Evolutionary conservation across 2,888 invertebrate species (phyloP), one percentile per base, ranked within the genome.

Genomic region (Acanthopleura granulata): DNA sequence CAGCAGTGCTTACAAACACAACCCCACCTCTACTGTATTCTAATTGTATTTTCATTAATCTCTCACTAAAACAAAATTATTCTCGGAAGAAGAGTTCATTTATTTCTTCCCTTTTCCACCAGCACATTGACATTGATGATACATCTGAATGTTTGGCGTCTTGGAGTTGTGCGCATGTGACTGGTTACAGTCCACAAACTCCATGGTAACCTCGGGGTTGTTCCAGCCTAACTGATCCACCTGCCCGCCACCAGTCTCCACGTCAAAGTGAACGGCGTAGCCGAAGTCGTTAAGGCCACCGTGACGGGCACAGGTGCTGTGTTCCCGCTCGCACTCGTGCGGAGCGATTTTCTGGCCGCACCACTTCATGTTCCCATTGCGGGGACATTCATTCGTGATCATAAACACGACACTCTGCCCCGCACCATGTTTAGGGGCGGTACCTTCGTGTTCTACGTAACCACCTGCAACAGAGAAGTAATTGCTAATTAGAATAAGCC

Each of bases 351-450:
- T 50, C 49, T 85, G 85, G 11, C 78, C 82, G 69, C 86, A 85
- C 85, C 86, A 85, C 15, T 80, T 75, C 22, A 79, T 74, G 72
- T 86, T 86, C 0, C 74, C 81, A 11, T 72, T 77, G 25, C 79
- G 79, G 0, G 85, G 84, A 76, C 85, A 86, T 25, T 83, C 73
- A 73, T 86, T 85, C n/a, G 84, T 85, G 11, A 85, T 76, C 85
- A 84, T 84, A 77, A 86, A 85, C 16, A 80, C 78, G 16, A 77
- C 62, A 25, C 79, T 74, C 25, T 62, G 72, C 0, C 77, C 79
- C n/a, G 75, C 77, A 57, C 57, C 57, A 25, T 66, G 66, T 16
- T 25, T 27, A 0, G 72, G 18, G 12, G 79, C 75, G 0, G 76
- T 76, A 0, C 86, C 86, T 62, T 82, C 78, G 11, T 82, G 83